These are phyloP conservation scores for Eulithis testata DNA, from an alignment of 2,888 invertebrate genomes.

Conservation along the genomic window DNA sequence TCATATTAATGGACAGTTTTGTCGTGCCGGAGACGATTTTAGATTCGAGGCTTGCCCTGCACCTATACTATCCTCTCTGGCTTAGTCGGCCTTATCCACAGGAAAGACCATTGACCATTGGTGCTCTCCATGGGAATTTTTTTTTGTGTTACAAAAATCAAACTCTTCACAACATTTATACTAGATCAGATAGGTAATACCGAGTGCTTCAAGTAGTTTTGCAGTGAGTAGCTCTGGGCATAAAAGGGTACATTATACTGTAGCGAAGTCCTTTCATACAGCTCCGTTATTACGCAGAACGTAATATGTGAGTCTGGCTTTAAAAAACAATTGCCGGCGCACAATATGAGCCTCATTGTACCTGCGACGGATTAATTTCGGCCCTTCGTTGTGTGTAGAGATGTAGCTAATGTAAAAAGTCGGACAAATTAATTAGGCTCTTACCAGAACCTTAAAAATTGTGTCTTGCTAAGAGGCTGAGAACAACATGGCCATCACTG, in stretches of 20 bases:
- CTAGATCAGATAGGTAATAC: no score
- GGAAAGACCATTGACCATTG: no score
- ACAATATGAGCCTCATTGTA: constrained; percentile 42
- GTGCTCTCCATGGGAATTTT: no score
- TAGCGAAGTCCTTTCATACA: constrained; percentile 33
- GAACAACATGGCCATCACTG: no score
- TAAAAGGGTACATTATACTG: constrained; percentile 4
- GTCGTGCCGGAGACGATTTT: no score
- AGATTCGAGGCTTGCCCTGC: no score
- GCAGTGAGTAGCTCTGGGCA: not conserved
- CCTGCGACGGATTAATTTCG: constrained; percentile 43
- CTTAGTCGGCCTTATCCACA: no score
- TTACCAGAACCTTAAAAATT: not conserved
- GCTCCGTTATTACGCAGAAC: constrained; percentile 40
- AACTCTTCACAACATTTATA: no score
- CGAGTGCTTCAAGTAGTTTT: not conserved
- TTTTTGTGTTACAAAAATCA: no score
- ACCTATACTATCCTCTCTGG: no score
- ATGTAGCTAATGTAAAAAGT: constrained; percentile 5
- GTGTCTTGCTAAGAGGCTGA: no score
- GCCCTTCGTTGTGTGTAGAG: constrained; percentile 23
- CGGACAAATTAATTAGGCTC: not conserved
- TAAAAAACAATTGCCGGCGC: constrained; percentile 45
- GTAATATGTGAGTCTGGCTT: constrained; percentile 46
- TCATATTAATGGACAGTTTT: no score